Conservation (phyloP, 2,888 invertebrate species). For the Apotomis turbidana region DNA sequence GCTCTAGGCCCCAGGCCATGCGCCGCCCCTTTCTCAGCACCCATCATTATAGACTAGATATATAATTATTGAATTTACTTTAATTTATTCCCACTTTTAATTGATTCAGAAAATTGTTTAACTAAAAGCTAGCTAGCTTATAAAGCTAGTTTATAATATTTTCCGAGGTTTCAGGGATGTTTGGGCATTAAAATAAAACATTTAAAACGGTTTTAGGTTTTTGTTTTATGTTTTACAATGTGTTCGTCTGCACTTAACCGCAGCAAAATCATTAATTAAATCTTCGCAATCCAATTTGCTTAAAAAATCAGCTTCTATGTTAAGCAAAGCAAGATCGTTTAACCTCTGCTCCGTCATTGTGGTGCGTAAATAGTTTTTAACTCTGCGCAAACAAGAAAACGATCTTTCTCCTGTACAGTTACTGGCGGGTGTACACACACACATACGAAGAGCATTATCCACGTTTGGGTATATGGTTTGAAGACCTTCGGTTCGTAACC, state of each 20-base stretch:
- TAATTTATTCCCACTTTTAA: neutral
- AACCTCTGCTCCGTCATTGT: conserved; percentile 45
- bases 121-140: neutral
- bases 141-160: neutral
- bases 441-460: conserved; percentile 37
- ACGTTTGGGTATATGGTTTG: conserved; percentile 39
- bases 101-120: neutral
- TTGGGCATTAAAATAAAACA: neutral
- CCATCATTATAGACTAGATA: neutral
- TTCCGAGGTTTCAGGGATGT: neutral
- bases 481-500: conserved; percentile 41
- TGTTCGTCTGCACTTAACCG: no score
- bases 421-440: conserved; percentile 34
- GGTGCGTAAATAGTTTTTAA: conserved; percentile 44
- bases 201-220: conserved; percentile 6
- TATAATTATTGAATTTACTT: neutral
- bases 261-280: no score
- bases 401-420: neutral
- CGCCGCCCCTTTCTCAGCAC: neutral
- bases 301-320: conserved; percentile 36
- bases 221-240: neutral
- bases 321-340: conserved; percentile 43
- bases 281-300: no score
- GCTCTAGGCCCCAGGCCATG: no score
- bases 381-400: conserved; percentile 27